Evolutionary conservation across 1,140 invertebrate species (phyloP).

Genomic region (Aporrectodea caliginosa): DNA sequence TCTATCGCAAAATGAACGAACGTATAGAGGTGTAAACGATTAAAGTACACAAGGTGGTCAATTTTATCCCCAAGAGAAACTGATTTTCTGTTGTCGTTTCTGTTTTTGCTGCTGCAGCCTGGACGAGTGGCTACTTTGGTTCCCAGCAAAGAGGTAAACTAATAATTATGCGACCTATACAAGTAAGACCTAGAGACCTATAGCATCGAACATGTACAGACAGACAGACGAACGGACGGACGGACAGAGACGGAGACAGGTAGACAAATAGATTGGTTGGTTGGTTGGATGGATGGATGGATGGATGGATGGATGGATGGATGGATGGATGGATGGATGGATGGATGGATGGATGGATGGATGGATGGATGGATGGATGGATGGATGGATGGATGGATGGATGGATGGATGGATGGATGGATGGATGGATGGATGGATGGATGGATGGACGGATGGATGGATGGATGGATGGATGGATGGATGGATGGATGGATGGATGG

Average conservation of each 20-base stretch:
- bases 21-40: no score
- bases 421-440: constrained; percentile 12
- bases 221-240: no score
- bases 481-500: constrained; percentile 13
- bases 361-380: constrained; percentile 16
- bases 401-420: constrained; percentile 16
- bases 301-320: not conserved
- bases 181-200: no score
- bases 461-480: constrained; percentile 8
- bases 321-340: not conserved
- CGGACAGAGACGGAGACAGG: not conserved
- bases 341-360: constrained; percentile 16
- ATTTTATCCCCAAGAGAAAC: not conserved
- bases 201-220: no score
- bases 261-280: not conserved
- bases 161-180: no score
- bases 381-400: constrained; percentile 8
- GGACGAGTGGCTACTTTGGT: constrained; percentile 73
- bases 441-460: no score
- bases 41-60: no score
- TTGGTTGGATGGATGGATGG: not conserved
- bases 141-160: not conserved
- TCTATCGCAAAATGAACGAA: no score
- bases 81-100: not conserved
- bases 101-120: constrained; percentile 64